Evolutionary conservation across 2,888 invertebrate genomes (phyloP), one percentile per base, ranked within the genome.

Genomic region (Diaphora mendica): DNA sequence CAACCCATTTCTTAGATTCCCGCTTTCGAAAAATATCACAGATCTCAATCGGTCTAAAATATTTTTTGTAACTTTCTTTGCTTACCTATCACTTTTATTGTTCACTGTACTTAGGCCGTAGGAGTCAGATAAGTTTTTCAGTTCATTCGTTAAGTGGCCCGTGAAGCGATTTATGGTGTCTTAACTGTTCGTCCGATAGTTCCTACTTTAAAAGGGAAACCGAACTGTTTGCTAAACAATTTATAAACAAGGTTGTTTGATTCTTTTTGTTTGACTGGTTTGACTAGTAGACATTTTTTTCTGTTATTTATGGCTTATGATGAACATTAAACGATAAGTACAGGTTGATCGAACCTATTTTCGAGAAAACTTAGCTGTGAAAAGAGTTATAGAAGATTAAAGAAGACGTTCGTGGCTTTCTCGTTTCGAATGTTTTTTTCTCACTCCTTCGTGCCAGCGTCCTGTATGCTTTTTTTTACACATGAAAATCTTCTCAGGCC

Each of bases 71-170:
- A n/a, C n/a, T n/a, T n/a, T n/a, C n/a, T n/a, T n/a, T n/a, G n/a
- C n/a, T n/a, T n/a, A n/a, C n/a, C n/a, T n/a, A 77, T 79, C 78
- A 80, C 84, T 81, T 86, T 77, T 59, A 48, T 35, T 35, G 67
- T 42, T 67, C 64, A 79, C 75, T 65, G 80, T 83, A 78, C 78
- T 30, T 71, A 68, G 67, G 81, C 88, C 87, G 84, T 86, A 85
- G 86, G 86, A 90, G 88, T 88, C 86, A 92, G 92, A 93, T 93
- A 94, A 94, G 93, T 95, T 94, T 94, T 95, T 94, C 92, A 94
- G 92, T 93, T 92, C 91, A 93, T 94, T 94, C 93, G 92, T 92
- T 93, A 94, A 95, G 94, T 95, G 94, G 92, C 86, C 90, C 91
- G 91, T 91, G 92, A 91, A 87, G 88, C 87, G 89, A 94, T 94